Base-by-base conservation (phyloP, 2,113 vertebrate genomes). In the Atlantisia rogersi region DNA sequence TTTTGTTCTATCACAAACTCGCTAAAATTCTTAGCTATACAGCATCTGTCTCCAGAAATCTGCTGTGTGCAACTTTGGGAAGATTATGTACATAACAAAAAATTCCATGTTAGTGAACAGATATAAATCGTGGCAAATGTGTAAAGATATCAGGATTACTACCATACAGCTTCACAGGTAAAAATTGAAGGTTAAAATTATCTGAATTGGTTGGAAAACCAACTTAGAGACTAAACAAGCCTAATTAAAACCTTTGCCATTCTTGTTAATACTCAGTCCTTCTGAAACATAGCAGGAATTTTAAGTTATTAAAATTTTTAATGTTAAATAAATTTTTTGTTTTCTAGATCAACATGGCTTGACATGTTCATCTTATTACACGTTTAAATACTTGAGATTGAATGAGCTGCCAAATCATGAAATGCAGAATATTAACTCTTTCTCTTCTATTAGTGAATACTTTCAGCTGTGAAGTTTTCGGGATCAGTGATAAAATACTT, bases 61-160 rank as follows among this genome's bases (percentile, higher is more conserved):
- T 1, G 3, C 19, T 28, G 0, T 24, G 14, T 48, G 42, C 0
- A 1, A 48, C 65, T 79, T 79, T 2, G 19, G 76, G 44, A 53
- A 88, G 92, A 64, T 39, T 11, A 55, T 3, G 12, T 79, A 22
- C 15, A 70, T 60, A 91, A 71, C 3, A 84, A 31, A 79, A 14
- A 67, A 65, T 20, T 74, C 6, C 31, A 9, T 70, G 17, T 69
- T 31, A 53, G 32, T 21, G 9, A 31, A 39, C 19, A 71, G 37
- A 87, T 75, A 68, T 21, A 84, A 78, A 81, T 20, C 10, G 21
- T 7, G 3, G 10, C 6, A 92, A 84, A 46, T 0, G 1, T 16
- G 31, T 56, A 81, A 16, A 77, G 16, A 35, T 53, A 6, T 67
- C 31, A 53, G 32, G 22, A 52, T 71, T 56, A 60, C 9, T 78